Base-by-base conservation (phyloP, 2,888 invertebrate genomes). In the Scaptomyza tumidula region DNA sequence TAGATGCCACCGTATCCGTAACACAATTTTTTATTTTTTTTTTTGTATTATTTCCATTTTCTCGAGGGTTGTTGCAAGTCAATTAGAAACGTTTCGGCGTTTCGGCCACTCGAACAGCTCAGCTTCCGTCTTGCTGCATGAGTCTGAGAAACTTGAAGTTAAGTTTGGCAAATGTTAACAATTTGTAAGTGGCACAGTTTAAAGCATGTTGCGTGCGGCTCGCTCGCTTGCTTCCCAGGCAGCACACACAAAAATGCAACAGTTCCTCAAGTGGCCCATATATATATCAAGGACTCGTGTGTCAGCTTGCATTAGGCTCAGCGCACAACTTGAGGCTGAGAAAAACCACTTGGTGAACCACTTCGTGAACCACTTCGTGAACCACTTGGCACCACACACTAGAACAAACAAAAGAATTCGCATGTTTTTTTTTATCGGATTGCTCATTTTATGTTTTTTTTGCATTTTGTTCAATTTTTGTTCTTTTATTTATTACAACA, bases 301-400 rank as follows among this genome's bases (percentile, higher is more conserved):
- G 83, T 84, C 83, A 84, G 82, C 72, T 84, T 71, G 80, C 80
- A 84, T 84, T 84, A 84, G 68, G 66, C 75, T 84, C 84, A 86
- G 63, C 46, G 57, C 49, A n/a, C 43, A 45, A 45, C 57, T 65
- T 54, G 37, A 55, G 48, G 55, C 54, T 44, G 52, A 62, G 49
- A 41, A 41, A 29, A 48, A 31, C 16, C 24, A 24, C 24, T 24
- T 24, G 24, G 24, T 5, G 24, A 44, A 24, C 24, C 24, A 24
- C 24, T 24, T 24, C 2, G 24, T 5, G 24, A 44, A 24, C 24
- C 56, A 72, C 72, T 67, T 33, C 45, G 50, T 3, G 29, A 27
- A 50, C 33, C 48, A 67, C 59, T 65, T 41, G 54, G 41, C 37
- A 10, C 41, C 39, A 56, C 45, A 56, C 45, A 57, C 37, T 57